Evolutionary conservation across 1,140 invertebrate genomes (phyloP), one percentile per base, ranked within the genome.

Genomic region (Drosophila funebris): DNA sequence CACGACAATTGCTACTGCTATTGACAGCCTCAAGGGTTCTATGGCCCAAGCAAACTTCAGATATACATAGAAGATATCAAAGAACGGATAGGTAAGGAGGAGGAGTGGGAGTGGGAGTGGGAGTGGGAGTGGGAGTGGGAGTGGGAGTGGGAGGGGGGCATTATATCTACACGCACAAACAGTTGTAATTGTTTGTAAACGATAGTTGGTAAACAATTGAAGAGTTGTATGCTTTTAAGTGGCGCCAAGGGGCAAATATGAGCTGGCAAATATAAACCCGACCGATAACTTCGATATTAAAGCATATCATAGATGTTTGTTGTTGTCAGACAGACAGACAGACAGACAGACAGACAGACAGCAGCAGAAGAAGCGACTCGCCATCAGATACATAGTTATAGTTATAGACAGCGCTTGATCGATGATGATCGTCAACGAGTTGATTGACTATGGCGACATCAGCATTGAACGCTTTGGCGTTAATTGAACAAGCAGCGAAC

Each of bases 121-220:
- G n/a, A 22, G 5, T 18, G 3, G 9, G n/a, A 27, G 13, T 50
- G n/a, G 46, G 9, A n/a, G n/a, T n/a, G n/a, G n/a, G n/a, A n/a
- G n/a, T n/a, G n/a, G n/a, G n/a, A n/a, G n/a, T n/a, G n/a, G n/a
- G n/a, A n/a, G n/a, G 18, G 20, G 44, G 20, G 18, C 20, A 67
- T 36, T 20, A 53, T 62, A 48, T 29, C 11, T 27, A 37, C 36
- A 43, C 43, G 69, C 62, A 73, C 75, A 87, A 87, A 46, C 71
- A 72, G 82, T 87, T 87, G 78, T 85, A 85, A 85, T 85, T 87
- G 83, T 88, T 88, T 87, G 82, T 87, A 78, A 87, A 82, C 82
- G 82, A 85, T 85, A 87, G 78, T 85, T 85, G 74, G 74, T 74
- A 85, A 85, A 85, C 82, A 85, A 80, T 78, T 77, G 57, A 73